Evolutionary conservation across 2,113 vertebrate species (phyloP).

Genomic region (Anhinga rufa): DNA sequence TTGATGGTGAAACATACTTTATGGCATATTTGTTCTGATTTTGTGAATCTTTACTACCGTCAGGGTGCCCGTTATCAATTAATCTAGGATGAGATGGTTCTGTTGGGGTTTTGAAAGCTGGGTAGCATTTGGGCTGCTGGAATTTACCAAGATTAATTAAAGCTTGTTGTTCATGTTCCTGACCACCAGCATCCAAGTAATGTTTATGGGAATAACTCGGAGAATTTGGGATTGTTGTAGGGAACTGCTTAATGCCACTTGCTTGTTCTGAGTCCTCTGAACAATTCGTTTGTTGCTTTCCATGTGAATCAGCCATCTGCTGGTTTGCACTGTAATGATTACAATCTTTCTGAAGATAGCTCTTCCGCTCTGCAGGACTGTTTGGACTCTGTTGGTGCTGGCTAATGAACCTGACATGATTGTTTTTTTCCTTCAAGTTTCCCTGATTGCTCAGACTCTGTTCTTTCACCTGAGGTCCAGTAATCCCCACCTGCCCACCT

Average conservation of each 20-base stretch:
- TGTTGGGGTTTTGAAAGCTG: neutral
- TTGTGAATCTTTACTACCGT: neutral
- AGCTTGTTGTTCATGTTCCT: neutral
- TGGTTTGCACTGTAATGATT: neutral
- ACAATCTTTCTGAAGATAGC: slow-evolving; percentile 12
- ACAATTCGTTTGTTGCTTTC: neutral
- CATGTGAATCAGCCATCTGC: neutral
- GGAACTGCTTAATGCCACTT: neutral
- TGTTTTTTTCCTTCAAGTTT: neutral
- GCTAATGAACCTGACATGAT: neutral
- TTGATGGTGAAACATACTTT: neutral
- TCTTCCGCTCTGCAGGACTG: neutral
- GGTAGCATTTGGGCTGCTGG: neutral
- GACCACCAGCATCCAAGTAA: neutral
- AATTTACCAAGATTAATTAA: neutral
- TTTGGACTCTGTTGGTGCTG: neutral
- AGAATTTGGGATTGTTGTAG: neutral
- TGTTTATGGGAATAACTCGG: neutral
- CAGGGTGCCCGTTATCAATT: neutral
- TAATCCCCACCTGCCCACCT: neutral
- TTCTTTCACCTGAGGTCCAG: neutral
- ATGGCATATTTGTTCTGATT: neutral
- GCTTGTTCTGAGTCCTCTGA: neutral
- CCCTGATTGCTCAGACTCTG: neutral
- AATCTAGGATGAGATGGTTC: neutral